Base-by-base conservation (phyloP, 2,797 vertebrate genomes). In the Enteromius viviparus region DNA sequence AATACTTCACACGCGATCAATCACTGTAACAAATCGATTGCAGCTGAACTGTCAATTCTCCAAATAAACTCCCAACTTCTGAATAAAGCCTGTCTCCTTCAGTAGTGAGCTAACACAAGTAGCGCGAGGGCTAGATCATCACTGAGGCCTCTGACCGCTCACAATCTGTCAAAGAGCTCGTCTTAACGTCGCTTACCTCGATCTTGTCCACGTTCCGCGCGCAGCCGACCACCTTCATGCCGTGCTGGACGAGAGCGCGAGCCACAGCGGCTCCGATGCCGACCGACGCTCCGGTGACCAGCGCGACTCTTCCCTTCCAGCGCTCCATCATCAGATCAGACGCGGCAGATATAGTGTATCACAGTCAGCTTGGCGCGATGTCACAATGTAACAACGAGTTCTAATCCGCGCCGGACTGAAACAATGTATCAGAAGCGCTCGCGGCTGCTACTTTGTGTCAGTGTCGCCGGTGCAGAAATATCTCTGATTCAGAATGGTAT, bases 171-270 rank as follows among this genome's bases (percentile, higher is more conserved):
- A 64, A 32, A 64, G 14, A 64, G 26, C 49, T 34, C 3, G 26
- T 17, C 37, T 68, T 49, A 45, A 21, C 62, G 42, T 8, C 15
- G 19, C 92, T 84, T 89, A 97, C 97, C 96, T 98, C 96, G 85
- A 98, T 97, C 92, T 96, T 98, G 91, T 97, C 94, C 84, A 98
- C 97, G 84, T 91, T 97, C 89, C 97, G 94, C 85, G 96, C 97
- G 75, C 97, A 98, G 70, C 97, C 97, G 90, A 99, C 97, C 77
- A 97, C 97, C 91, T 95, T 95, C 96, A 99, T 96, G 89, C 97
- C 97, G 69, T 96, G 96, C 88, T 97, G 96, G 89, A 98, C 97
- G 88, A 99, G 94, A 47, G 95, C 95, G 92, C 97, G 93, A 76
- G 96, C 96, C 82, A 97, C 95, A 11, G 97, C 97, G 87, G 97